Base-by-base conservation (phyloP, 1,140 invertebrate genomes). In the Drosophila nigrodunni region DNA sequence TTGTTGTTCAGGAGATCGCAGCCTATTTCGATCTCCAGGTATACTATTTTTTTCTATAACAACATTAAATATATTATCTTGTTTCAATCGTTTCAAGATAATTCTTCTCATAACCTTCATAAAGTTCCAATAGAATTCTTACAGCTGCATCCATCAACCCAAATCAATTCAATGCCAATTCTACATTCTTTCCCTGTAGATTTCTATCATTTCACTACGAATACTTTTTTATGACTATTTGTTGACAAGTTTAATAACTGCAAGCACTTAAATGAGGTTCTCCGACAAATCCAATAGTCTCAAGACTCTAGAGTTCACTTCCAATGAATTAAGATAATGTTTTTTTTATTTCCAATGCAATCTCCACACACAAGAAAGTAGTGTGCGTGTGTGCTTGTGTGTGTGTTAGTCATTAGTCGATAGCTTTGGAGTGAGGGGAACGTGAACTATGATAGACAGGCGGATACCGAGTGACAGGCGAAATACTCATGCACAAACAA, bases 401-500 rank as follows among this genome's bases (percentile, higher is more conserved):
- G 25, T 25, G 25, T 30, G 25, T 57, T 8, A 21, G 21, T 62
- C 58, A 74, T 74, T 74, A 64, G 57, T 57, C 34, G 18, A 30
- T 64, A 7, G 35, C 11, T 54, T 65, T 43, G 35, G 21, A 18
- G 41, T 21, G 10, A 21, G 43, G 25, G 25, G 25, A 30, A 30
- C 43, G 25, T 54, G 60, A 66, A 71, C 77, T 81, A 44, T 86
- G 68, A 77, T 60, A 66, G 68, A 71, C 68, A 76, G 13, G 60
- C 72, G 68, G 74, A 77, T 60, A 66, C 69, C 69, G 21, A 60
- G 44, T 83, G 83, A 88, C 80, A 89, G 77, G 62, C 80, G 47
- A 70, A 77, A 88, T 30, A 30, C 82, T 77, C 69, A 87, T 21
- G 69, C 68, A 74, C 72, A 87, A 87, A 79, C 75, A 82, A 80